Percentiles rank a stretch among this genome's conserved stretches.
These are phyloP conservation scores for Pemphigus obesinymphae DNA, from an alignment of 1,140 invertebrate genomes.

Conservation along the genomic window DNA sequence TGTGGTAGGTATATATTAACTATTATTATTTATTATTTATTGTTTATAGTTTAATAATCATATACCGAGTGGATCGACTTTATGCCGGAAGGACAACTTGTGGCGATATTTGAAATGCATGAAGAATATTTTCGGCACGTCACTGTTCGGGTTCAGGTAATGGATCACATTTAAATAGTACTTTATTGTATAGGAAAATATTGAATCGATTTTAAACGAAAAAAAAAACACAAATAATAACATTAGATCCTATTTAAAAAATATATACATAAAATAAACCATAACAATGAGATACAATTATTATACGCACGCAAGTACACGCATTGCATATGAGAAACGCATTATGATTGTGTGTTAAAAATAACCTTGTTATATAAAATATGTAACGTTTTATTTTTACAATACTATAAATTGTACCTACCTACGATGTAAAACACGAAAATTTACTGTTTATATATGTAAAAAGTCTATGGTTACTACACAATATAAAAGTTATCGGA, in stretches of 20 bases:
- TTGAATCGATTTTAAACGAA: not conserved
- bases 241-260: not conserved
- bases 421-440: not conserved
- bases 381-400: not conserved
- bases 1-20: too few species aligned
- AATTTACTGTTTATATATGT: not conserved
- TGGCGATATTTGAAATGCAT: slow-evolving; percentile 73
- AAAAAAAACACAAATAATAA: not conserved
- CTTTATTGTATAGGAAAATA: not conserved
- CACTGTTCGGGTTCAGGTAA: slow-evolving; percentile 75
- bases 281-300: not conserved
- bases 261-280: not conserved
- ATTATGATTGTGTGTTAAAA: not conserved
- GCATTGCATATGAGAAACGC: not conserved
- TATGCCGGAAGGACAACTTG: slow-evolving; percentile 76
- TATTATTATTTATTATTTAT: not conserved
- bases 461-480: not conserved
- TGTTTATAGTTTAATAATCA: slow-evolving; percentile 71
- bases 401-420: too few species aligned
- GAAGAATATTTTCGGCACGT: slow-evolving; percentile 71
- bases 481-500: not conserved
- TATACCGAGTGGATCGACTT: slow-evolving; percentile 73
- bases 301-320: not conserved
- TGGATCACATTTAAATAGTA: not conserved
- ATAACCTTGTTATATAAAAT: not conserved